These are phyloP conservation scores for Brachypalpus laphriformis DNA, from an alignment of 2,888 invertebrate species.

Conservation along the genomic window DNA sequence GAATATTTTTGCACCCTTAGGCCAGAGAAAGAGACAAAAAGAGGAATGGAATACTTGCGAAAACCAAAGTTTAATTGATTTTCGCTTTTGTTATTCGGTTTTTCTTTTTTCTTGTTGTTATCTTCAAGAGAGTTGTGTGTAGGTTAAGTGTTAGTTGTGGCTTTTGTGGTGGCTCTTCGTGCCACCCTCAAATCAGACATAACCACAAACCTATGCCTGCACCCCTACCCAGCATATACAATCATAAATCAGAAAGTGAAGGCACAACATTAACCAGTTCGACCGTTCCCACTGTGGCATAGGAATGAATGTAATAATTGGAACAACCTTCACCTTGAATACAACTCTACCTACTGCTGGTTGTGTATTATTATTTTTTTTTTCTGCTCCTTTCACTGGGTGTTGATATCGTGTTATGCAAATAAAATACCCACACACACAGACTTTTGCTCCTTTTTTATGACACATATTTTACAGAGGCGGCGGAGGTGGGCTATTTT, in stretches of 20 bases:
- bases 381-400: background rate
- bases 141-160: slow-evolving; percentile 39
- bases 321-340: slow-evolving; percentile 72
- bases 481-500: background rate
- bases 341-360: slow-evolving; percentile 1
- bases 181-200: slow-evolving; percentile 41
- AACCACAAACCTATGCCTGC: background rate
- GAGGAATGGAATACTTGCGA: slow-evolving; percentile 4
- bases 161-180: slow-evolving; percentile 31
- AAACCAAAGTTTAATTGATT: slow-evolving; percentile 70
- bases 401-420: slow-evolving; percentile 56
- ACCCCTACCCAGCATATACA: background rate
- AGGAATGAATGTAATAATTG: slow-evolving; percentile 52
- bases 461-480: slow-evolving; percentile 12
- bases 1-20: background rate
- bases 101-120: background rate
- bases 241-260: slow-evolving; percentile 55
- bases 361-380: background rate
- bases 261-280: slow-evolving; percentile 38
- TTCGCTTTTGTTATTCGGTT: slow-evolving; percentile 33
- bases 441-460: background rate
- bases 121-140: slow-evolving; percentile 7
- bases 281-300: background rate
- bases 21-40: background rate
- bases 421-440: slow-evolving; percentile 36